Base-by-base conservation (phyloP, 2,797 vertebrate genomes). In the Pseudochromis fuscus region DNA sequence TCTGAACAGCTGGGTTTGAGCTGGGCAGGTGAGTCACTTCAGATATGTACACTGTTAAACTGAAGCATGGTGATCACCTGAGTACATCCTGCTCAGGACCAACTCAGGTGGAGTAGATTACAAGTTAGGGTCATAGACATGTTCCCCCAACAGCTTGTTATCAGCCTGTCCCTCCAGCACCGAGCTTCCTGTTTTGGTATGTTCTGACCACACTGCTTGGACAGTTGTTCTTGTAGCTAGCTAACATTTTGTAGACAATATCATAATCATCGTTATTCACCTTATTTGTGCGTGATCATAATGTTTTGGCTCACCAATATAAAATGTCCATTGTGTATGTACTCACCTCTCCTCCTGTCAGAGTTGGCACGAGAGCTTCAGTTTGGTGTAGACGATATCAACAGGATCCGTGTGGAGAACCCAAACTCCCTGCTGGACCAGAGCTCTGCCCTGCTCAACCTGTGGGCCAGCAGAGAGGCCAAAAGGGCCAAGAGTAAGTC, bases 351-450 rank as follows among this genome's bases (percentile, higher is more conserved):
- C 8, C 1, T 2, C 21, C 27, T 25, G 9, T 44, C 85, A 95
- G 95, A 95, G 84, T 72, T 99, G 88, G 98, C 97, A 0, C 94
- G 98, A 21, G 97, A 99, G 87, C 94, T 99, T 62, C 97, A 96
- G 86, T 98, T 98, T 37, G 93, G 96, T 0, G 95, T 97, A 72
- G 97, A 98, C 2, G 97, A 99, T 81, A 98, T 99, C 90, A 99
- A 98, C 81, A 93, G 95, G 85, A 98, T 99, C 89, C 95, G 98
- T 1, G 96, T 97, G 31, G 98, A 99, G 89, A 98, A 98, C 84
- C 97, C 97, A 46, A 99, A 99, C 89, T 98, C 97, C 2, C 91
- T 99, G 51, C 84, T 97, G 91, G 97, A 99, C 80, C 98, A 99
- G 89, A 99, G 98, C 49, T 81, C 94, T 0, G 95, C 97, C 27